Percentiles rank a stretch among this genome's conserved stretches.
Conservation (phyloP, 2,113 vertebrate species). For the Petromus typicus region DNA sequence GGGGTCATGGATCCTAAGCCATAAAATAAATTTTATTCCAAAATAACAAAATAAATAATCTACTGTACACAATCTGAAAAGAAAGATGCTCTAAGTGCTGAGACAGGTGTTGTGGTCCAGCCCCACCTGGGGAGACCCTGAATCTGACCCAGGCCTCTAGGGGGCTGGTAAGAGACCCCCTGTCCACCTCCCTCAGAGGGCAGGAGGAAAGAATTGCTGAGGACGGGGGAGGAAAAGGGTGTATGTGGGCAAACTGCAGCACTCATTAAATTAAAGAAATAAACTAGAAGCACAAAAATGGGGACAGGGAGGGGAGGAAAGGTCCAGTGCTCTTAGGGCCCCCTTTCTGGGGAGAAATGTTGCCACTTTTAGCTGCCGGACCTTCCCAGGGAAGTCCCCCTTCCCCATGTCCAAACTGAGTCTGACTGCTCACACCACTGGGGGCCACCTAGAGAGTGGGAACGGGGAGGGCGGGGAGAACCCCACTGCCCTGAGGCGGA, state of each 20-base stretch:
- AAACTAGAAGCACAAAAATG: conserved; percentile 77
- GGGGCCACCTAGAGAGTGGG: conserved; percentile 52
- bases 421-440: conserved; percentile 56
- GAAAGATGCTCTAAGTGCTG: conserved; percentile 85
- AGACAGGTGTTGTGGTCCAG: conserved; percentile 63
- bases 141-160: conserved; percentile 64
- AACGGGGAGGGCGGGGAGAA: conserved; percentile 46
- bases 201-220: conserved; percentile 37
- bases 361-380: conserved; percentile 61
- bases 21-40: conserved; percentile 98
- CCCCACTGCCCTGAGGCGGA: conserved; percentile 65
- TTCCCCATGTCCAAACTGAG: conserved; percentile 67
- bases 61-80: conserved; percentile 92
- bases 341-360: conserved; percentile 3
- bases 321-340: conserved; percentile 68
- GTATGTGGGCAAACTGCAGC: conserved; percentile 62
- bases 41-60: conserved; percentile 99
- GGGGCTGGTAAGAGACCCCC: conserved; percentile 46
- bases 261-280: conserved; percentile 78
- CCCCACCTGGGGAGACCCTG: conserved; percentile 51
- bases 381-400: conserved; percentile 61
- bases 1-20: conserved; percentile 86
- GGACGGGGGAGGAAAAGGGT: neutral
- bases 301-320: conserved; percentile 29
- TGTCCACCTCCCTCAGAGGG: neutral